Evolutionary conservation across 2,888 invertebrate species (phyloP).

Genomic region (Nemoura dubitans): DNA sequence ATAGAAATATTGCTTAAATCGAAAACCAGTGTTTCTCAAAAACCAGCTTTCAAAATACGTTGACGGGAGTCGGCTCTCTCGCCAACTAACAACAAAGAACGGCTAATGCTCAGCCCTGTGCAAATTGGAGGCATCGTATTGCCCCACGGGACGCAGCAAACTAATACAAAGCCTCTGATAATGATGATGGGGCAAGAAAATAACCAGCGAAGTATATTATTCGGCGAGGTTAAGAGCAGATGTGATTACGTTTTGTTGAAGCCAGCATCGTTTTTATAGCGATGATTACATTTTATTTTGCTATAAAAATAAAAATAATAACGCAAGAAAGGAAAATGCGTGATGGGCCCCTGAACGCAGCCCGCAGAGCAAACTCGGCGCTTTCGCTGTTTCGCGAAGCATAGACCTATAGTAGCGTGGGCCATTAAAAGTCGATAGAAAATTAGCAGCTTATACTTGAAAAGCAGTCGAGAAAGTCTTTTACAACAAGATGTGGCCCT

Average conservation of each 20-base stretch:
- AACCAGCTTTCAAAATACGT: too few relatives aligned
- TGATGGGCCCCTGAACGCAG: background rate
- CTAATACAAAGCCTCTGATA: background rate
- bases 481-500: too few relatives aligned
- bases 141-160: background rate
- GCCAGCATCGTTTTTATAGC: background rate
- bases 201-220: background rate
- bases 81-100: too few relatives aligned
- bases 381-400: background rate
- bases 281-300: background rate
- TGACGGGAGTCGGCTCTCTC: too few relatives aligned
- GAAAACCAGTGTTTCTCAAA: too few relatives aligned
- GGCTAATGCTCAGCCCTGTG: background rate
- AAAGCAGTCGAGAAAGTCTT: too few relatives aligned
- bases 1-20: too few relatives aligned
- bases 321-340: background rate
- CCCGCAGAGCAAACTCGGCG: background rate
- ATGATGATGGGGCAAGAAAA: background rate
- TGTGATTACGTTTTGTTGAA: background rate
- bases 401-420: background rate
- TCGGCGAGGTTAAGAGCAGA: background rate
- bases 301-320: background rate
- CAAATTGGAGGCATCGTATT: background rate
- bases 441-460: too few relatives aligned
- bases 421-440: too few relatives aligned